Evolutionary conservation across 2,113 vertebrate species (phyloP).

Genomic region (Petrocephalus microphthalmus): DNA sequence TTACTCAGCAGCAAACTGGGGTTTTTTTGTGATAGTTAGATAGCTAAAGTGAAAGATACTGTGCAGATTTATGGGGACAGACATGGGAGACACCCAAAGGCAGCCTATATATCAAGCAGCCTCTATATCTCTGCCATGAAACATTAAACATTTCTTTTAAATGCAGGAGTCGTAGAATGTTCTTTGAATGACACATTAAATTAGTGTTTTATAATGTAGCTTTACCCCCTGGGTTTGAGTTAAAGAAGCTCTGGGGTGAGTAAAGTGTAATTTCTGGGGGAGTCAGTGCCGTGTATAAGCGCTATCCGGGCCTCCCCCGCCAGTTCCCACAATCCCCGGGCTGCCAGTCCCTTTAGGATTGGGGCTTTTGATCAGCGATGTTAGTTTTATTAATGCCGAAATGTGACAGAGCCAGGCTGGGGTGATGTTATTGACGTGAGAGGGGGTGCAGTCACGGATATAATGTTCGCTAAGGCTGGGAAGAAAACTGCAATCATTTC

Average conservation of each 20-base stretch:
- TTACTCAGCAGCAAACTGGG: not conserved
- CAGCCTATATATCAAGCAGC: not conserved
- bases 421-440: not conserved
- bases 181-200: not conserved
- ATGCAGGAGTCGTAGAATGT: not conserved
- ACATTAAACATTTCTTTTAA: not conserved
- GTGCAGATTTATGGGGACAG: not conserved
- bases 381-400: not conserved
- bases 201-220: not conserved
- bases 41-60: not conserved
- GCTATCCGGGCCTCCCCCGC: not conserved
- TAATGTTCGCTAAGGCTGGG: not conserved
- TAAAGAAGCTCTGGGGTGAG: not conserved
- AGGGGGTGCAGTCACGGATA: not conserved
- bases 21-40: not conserved
- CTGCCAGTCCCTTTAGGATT: not conserved
- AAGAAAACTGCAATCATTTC: not conserved
- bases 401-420: not conserved
- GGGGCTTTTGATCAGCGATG: not conserved
- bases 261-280: not conserved
- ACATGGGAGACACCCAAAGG: not conserved
- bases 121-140: not conserved
- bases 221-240: not conserved
- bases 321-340: not conserved
- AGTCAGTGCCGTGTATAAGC: not conserved